These are phyloP conservation scores for Sarcophaga peregrina DNA, from an alignment of 1,140 invertebrate species.

Conservation along the genomic window DNA sequence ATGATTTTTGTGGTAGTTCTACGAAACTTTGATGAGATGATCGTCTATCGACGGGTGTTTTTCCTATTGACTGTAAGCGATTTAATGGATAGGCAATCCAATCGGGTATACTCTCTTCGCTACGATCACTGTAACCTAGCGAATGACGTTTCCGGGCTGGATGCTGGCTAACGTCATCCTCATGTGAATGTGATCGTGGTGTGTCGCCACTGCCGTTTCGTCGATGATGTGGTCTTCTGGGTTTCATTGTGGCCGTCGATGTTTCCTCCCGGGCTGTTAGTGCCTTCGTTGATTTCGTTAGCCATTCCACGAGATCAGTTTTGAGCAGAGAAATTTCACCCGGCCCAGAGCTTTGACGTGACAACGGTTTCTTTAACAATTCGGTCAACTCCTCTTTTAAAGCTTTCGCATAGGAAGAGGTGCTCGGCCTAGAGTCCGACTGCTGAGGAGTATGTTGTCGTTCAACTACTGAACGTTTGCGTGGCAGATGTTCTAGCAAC, in stretches of 20 bases:
- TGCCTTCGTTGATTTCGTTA: constrained; percentile 56
- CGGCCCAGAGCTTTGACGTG: constrained; percentile 61
- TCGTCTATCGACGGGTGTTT: constrained; percentile 47
- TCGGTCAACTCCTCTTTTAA: constrained; percentile 56
- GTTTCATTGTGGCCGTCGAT: constrained; percentile 35
- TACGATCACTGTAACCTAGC: constrained; percentile 57
- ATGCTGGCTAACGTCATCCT: constrained; percentile 52
- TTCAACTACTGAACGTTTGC: constrained; percentile 50
- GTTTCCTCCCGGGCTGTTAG: constrained; percentile 39
- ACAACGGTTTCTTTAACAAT: constrained; percentile 62
- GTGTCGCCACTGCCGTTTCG: constrained; percentile 63
- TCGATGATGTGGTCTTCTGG: constrained; percentile 58
- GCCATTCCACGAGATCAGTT: constrained; percentile 65
- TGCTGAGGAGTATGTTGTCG: constrained; percentile 47
- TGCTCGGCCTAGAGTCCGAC: constrained; percentile 50
- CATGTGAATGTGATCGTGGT: constrained; percentile 62
- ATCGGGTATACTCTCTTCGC: constrained; percentile 56
- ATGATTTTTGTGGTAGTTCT: constrained; percentile 41
- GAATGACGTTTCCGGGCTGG: constrained; percentile 61
- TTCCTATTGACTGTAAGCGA: constrained; percentile 59
- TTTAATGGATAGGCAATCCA: constrained; percentile 65
- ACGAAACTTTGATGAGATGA: constrained; percentile 38
- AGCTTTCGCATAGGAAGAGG: constrained; percentile 60
- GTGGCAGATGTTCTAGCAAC: constrained; percentile 62
- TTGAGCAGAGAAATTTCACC: constrained; percentile 63